Evolutionary conservation across 2,797 vertebrate genomes (phyloP), one percentile per base, ranked within the genome.

Genomic region (Vespertilio murinus): DNA sequence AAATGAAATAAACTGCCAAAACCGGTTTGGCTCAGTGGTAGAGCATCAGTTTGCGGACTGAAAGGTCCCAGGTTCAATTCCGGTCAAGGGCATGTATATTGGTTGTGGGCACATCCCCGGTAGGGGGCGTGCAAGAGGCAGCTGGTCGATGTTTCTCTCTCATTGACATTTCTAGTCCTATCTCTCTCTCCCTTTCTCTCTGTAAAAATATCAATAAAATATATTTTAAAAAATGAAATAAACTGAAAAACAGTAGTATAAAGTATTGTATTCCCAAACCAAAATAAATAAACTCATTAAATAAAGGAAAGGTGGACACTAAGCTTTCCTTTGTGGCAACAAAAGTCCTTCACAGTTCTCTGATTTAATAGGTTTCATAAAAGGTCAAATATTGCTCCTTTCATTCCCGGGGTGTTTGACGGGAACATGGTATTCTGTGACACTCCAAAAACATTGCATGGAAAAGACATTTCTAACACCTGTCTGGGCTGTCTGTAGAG

Each of bases 251-350:
- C 33, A 42, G 4, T 6, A 90, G 14, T 70, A 45, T 14, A 23
- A 74, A 92, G 40, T 4, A 18, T 28, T 28, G 1, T 42, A 23
- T 67, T 90, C 14, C 40, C 23, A 73, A 0, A 49, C 9, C 81
- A 71, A 83, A 88, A 89, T 71, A 42, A 88, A 33, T 59, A 42
- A 33, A 45, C 73, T 64, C 74, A 89, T 61, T 54, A 87, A 94
- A 75, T 35, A 35, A 77, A 92, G 42, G 28, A 54, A 73, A 83
- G 13, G 18, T 74, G n/a, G 23, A 67, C 35, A 40, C 25, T 25
- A 56, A 65, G 30, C 20, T 45, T 79, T 84, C 38, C 28, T 82
- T 28, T 64, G 5, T 12, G 22, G 65, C 30, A 61, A 45, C 6
- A 87, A n/a, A 65, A 88, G 67, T 90, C 47, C 47, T 67, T 69